These are phyloP conservation scores for Nixonia krombeini DNA, from an alignment of 1,140 invertebrate species.

Conservation along the genomic window DNA sequence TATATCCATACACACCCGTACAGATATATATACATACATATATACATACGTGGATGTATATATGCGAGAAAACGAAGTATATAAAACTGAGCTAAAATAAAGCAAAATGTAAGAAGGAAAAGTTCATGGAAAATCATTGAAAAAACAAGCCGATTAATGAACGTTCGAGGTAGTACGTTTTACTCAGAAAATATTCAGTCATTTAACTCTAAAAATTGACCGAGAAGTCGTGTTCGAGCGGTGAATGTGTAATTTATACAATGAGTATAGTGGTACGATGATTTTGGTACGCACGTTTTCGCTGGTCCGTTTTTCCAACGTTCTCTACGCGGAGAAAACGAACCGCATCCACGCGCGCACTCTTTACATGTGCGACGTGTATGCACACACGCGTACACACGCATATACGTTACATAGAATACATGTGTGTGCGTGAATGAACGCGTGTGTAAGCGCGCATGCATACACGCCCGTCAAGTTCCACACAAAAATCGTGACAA, in stretches of 20 bases:
- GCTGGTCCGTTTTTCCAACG: constrained; percentile 20
- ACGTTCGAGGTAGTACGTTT: constrained; percentile 49
- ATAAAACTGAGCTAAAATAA: constrained; percentile 62
- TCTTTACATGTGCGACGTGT: too few relatives aligned
- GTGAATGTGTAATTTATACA: constrained; percentile 73
- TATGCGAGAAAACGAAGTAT: constrained; percentile 41
- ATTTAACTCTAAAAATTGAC: constrained; percentile 45
- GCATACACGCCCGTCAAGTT: constrained; percentile 51
- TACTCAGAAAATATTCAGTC: constrained; percentile 50
- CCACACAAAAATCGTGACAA: constrained; percentile 71
- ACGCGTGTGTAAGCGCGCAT: constrained; percentile 39
- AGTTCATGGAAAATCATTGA: constrained; percentile 23
- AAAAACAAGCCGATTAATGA: constrained; percentile 62
- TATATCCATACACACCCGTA: neutral
- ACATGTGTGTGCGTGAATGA: constrained; percentile 40
- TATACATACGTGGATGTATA: neutral
- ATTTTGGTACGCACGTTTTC: constrained; percentile 44
- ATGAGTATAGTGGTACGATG: constrained; percentile 71
- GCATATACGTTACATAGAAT: constrained; percentile 38
- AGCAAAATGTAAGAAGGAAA: constrained; percentile 56
- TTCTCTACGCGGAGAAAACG: too few relatives aligned
- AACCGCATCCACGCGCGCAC: too few relatives aligned
- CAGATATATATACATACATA: too few relatives aligned
- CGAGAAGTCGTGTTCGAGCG: constrained; percentile 61
- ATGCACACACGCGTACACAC: constrained; percentile 8